These are phyloP conservation scores for Oeneis ivallda DNA, from an alignment of 2,888 invertebrate species.

Conservation along the genomic window DNA sequence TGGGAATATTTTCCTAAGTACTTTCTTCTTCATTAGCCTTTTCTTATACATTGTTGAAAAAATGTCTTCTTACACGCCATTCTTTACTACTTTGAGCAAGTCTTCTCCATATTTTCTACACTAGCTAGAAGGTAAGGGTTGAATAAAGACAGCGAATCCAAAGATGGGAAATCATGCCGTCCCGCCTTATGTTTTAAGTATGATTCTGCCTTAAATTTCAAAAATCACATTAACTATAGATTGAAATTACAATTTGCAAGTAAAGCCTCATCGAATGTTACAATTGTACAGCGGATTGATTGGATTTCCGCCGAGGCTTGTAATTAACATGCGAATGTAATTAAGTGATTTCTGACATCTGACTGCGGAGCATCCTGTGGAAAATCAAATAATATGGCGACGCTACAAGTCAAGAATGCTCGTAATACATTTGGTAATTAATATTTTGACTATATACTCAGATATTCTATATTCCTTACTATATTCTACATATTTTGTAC, in stretches of 20 bases:
- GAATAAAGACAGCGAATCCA: too few relatives aligned
- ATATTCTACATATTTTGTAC: too few relatives aligned
- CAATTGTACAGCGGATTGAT: constrained; percentile 37
- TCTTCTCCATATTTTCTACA: too few relatives aligned
- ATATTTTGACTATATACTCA: neutral
- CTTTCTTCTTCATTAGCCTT: neutral
- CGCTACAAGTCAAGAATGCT: constrained; percentile 6
- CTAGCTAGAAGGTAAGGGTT: too few relatives aligned
- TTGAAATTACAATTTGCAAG: constrained; percentile 7
- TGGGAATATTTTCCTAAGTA: neutral
- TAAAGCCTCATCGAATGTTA: constrained; percentile 22
- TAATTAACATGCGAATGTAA: constrained; percentile 47
- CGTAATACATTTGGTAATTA: constrained; percentile 7
- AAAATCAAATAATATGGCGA: constrained; percentile 17
- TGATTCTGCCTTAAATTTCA: too few relatives aligned
- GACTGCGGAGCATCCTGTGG: constrained; percentile 16
- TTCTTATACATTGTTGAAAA: too few relatives aligned
- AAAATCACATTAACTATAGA: too few relatives aligned
- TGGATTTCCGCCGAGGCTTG: constrained; percentile 40
- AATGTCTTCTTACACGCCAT: too few relatives aligned
- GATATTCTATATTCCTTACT: too few relatives aligned
- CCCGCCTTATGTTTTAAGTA: too few relatives aligned
- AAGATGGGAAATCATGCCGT: too few relatives aligned
- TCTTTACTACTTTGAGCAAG: too few relatives aligned
- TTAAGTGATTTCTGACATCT: constrained; percentile 39